These are phyloP conservation scores for Anisognathus igniventris DNA, from an alignment of 2,797 vertebrate genomes.

Conservation along the genomic window DNA sequence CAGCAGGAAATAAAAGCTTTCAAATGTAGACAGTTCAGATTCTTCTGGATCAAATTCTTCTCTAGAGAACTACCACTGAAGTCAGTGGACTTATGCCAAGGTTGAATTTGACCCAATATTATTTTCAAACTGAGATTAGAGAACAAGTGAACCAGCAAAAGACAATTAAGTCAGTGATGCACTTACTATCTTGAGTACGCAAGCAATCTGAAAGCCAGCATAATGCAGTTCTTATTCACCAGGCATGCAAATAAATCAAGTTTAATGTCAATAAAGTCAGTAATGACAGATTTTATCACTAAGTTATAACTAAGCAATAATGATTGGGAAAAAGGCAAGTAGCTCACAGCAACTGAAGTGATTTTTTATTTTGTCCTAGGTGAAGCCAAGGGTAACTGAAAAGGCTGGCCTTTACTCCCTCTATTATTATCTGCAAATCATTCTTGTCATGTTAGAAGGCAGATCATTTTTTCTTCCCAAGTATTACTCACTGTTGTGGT, in stretches of 20 bases:
- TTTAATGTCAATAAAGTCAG: slow-evolving; percentile 77
- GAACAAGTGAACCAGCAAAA: slow-evolving; percentile 73
- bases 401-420: slow-evolving; percentile 67
- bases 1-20: neutral
- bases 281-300: slow-evolving; percentile 76
- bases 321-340: slow-evolving; percentile 65
- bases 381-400: slow-evolving; percentile 76
- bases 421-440: slow-evolving; percentile 77
- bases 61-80: neutral
- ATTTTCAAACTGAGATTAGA: slow-evolving; percentile 67
- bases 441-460: slow-evolving; percentile 74
- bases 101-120: slow-evolving; percentile 48
- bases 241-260: slow-evolving; percentile 71
- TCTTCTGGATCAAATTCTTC: neutral
- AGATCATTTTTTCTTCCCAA: slow-evolving; percentile 52
- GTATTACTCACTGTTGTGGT: slow-evolving; percentile 67
- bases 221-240: slow-evolving; percentile 69
- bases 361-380: slow-evolving; percentile 74
- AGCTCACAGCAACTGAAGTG: slow-evolving; percentile 62
- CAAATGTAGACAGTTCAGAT: neutral
- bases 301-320: slow-evolving; percentile 74
- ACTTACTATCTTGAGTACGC: slow-evolving; percentile 67
- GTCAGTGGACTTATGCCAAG: slow-evolving; percentile 3
- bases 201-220: slow-evolving; percentile 60
- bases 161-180: slow-evolving; percentile 70